These are phyloP conservation scores for Mythimna impura DNA, from an alignment of 2,888 invertebrate genomes.

Conservation along the genomic window DNA sequence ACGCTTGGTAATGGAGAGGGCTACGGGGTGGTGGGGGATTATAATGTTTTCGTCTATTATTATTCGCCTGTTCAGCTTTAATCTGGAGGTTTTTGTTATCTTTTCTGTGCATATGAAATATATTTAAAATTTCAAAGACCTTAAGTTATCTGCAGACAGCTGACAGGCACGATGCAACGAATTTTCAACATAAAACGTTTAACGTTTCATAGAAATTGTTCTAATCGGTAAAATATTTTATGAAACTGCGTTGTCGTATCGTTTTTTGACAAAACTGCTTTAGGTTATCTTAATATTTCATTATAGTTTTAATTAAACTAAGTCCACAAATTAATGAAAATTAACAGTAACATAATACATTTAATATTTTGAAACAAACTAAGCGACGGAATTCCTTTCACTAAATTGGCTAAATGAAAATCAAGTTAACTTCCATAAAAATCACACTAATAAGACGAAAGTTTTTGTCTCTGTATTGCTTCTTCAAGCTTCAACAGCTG, in stretches of 20 bases:
- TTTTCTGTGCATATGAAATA: conserved; percentile 55
- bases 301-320: not conserved
- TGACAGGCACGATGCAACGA: not conserved
- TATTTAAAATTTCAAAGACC: conserved; percentile 6
- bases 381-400: not conserved
- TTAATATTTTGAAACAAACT: conserved; percentile 12
- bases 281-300: not conserved
- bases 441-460: too few species aligned
- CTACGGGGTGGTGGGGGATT: conserved; percentile 72
- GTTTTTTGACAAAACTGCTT: not conserved
- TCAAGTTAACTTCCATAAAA: not conserved
- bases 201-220: too few species aligned
- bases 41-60: conserved; percentile 83
- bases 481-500: too few species aligned
- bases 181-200: too few species aligned
- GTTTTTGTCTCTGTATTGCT: too few species aligned
- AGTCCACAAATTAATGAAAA: not conserved
- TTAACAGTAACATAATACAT: not conserved
- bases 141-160: not conserved
- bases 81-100: conserved; percentile 82
- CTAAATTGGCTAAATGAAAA: not conserved
- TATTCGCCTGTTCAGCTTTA: conserved; percentile 84
- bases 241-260: not conserved
- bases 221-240: not conserved
- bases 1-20: conserved; percentile 83